A percentile compares a stretch with the other conserved stretches of the same genome.
phyloP scores from a whole-genome alignment of 1,140 invertebrate genomes.

The Meteorus sp. region DNA sequence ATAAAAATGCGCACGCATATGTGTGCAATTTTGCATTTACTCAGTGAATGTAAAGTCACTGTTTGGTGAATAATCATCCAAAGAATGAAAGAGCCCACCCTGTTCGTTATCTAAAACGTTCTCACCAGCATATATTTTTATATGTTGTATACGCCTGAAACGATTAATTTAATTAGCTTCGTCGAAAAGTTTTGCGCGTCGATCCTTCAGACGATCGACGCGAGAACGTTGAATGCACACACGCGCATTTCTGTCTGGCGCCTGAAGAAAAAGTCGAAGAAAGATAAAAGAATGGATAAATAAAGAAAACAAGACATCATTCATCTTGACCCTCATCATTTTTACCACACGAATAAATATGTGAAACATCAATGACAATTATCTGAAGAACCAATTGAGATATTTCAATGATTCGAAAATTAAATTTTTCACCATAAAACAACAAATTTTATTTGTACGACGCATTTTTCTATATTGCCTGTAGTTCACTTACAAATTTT shows the following conservation, averaged over 20 bases:
- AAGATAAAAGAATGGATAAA: constrained; percentile 1
- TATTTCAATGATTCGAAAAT: too few species aligned
- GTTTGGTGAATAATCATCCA: background rate
- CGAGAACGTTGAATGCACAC: background rate
- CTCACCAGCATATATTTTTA: too few species aligned
- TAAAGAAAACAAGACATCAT: constrained; percentile 1
- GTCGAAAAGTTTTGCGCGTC: background rate
- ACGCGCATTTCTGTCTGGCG: background rate
- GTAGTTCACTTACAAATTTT: too few species aligned
- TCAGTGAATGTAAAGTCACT: too few species aligned
- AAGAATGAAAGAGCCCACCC: constrained; percentile 4
- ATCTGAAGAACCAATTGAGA: too few species aligned
- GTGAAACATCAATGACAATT: too few species aligned
- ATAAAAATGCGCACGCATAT: too few species aligned
- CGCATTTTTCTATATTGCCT: too few species aligned
- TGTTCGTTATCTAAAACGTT: constrained; percentile 3
- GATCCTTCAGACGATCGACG: background rate
- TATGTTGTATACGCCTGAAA: background rate
- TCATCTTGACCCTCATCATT: constrained; percentile 14
- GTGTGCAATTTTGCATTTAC: too few species aligned
- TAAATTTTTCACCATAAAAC: too few species aligned
- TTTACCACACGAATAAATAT: background rate
- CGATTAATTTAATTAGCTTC: constrained; percentile 2
- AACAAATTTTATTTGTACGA: too few species aligned
- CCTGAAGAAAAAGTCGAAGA: background rate